These are phyloP conservation scores for Rhizomys pruinosus DNA, from an alignment of 2,113 vertebrate genomes.

Conservation along the genomic window DNA sequence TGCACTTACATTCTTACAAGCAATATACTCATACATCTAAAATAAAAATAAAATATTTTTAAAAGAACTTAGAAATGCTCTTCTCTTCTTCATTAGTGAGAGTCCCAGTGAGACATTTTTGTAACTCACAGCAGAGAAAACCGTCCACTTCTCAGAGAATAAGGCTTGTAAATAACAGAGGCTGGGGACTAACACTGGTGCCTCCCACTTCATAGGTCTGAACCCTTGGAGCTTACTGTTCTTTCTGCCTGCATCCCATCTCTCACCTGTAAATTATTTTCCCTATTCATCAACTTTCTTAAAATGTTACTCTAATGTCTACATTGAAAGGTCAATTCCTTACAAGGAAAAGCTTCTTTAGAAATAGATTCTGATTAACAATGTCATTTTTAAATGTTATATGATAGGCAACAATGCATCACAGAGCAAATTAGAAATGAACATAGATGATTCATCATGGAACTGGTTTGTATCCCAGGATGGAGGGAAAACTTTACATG, in stretches of 20 bases:
- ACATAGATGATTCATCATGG: constrained; percentile 2
- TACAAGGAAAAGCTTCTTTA: constrained; percentile 39
- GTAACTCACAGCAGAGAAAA: background rate
- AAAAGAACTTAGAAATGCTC: background rate
- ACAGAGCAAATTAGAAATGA: constrained; percentile 49
- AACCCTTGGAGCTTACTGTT: background rate
- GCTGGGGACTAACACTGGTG: too few species aligned
- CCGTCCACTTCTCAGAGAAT: background rate
- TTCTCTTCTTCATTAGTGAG: background rate
- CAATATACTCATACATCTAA: too few species aligned
- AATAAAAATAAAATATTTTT: too few species aligned
- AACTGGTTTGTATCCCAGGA: background rate
- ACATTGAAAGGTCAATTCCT: background rate
- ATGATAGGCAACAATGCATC: background rate
- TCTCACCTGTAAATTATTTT: background rate
- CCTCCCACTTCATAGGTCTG: background rate
- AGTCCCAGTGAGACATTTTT: background rate
- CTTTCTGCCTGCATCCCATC: background rate
- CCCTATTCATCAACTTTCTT: constrained; percentile 2
- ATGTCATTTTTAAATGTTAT: constrained; percentile 8
- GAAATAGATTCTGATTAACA: constrained; percentile 1
- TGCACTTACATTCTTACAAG: too few species aligned
- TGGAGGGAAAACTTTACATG: background rate
- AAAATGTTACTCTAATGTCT: background rate
- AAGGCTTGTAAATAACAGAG: background rate